Percentiles rank a stretch among this genome's conserved stretches.
Conservation (phyloP, 2,888 invertebrate species). For the Polietes domitor region DNA sequence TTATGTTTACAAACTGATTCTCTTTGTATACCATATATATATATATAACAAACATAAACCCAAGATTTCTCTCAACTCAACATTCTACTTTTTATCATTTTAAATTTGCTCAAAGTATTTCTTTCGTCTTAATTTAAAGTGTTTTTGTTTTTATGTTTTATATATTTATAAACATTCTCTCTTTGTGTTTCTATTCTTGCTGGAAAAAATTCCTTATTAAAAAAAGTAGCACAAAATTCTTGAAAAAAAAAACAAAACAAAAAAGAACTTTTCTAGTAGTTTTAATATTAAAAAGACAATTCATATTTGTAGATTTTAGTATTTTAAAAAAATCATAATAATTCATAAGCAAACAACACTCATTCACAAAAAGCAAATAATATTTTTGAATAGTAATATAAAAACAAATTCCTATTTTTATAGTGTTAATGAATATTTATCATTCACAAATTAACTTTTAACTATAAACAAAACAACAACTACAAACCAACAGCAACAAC, state of each 20-base stretch:
- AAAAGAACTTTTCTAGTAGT: conserved; percentile 26
- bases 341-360: conserved; percentile 35
- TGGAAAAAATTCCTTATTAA: conserved; percentile 22
- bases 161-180: conserved; percentile 28
- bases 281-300: conserved; percentile 55
- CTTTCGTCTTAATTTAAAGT: conserved; percentile 30
- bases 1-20: conserved; percentile 38
- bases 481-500: conserved; percentile 30
- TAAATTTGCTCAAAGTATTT: conserved; percentile 45
- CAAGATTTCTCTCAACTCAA: conserved; percentile 30
- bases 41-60: conserved; percentile 20
- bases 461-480: conserved; percentile 31
- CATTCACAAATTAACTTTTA: conserved; percentile 52
- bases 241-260: conserved; percentile 6
- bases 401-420: conserved; percentile 61
- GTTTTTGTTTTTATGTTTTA: conserved; percentile 17
- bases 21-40: conserved; percentile 11
- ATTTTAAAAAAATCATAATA: conserved; percentile 29
- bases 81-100: conserved; percentile 28
- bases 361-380: conserved; percentile 32
- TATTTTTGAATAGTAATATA: conserved; percentile 46
- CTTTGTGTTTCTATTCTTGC: conserved; percentile 28
- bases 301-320: conserved; percentile 54
- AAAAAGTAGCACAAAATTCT: conserved; percentile 56
- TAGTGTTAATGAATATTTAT: conserved; percentile 48